phyloP scores from a whole-genome alignment of 2,797 vertebrate genomes.

The Coregonus ussuriensis region DNA sequence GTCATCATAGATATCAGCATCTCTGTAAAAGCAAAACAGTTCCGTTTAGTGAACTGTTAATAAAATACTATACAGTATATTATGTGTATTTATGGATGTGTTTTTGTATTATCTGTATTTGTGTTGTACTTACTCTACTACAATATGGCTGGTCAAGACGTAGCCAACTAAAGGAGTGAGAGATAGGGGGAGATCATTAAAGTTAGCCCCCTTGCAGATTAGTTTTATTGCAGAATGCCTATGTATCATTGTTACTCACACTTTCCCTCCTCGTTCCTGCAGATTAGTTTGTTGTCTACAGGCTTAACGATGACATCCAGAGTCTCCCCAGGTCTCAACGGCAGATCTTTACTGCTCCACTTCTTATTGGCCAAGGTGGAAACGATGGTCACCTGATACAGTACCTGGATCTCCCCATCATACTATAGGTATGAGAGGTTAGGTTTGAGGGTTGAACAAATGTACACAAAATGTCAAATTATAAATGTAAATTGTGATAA shows the following conservation, averaged over 20 bases:
- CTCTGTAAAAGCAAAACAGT: slow-evolving; percentile 66
- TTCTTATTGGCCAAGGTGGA: slow-evolving; percentile 74
- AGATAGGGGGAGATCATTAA: slow-evolving; percentile 40
- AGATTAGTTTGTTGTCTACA: slow-evolving; percentile 83
- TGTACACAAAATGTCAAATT: neutral
- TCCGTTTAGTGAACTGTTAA: neutral
- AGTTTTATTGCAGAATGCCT: slow-evolving; percentile 23
- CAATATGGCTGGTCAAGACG: slow-evolving; percentile 78
- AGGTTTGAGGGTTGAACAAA: neutral
- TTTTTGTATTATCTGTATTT: neutral
- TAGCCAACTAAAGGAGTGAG: slow-evolving; percentile 85
- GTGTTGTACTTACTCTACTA: slow-evolving; percentile 80
- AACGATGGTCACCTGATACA: slow-evolving; percentile 78
- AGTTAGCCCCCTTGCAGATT: no score
- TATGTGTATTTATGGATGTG: neutral
- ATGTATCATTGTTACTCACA: slow-evolving; percentile 76
- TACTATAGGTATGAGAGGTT: slow-evolving; percentile 72
- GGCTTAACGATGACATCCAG: slow-evolving; percentile 85
- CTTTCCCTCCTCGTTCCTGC: slow-evolving; percentile 92
- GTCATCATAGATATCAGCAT: slow-evolving; percentile 92
- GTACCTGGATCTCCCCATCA: slow-evolving; percentile 86
- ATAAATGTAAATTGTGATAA: no score
- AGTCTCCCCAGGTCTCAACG: slow-evolving; percentile 82
- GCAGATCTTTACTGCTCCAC: slow-evolving; percentile 83
- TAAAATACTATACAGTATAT: neutral